A percentile compares a stretch with the other conserved stretches of the same genome.
Evolutionary conservation across 2,113 vertebrate species (phyloP).

Genomic region (Balaeniceps rex): DNA sequence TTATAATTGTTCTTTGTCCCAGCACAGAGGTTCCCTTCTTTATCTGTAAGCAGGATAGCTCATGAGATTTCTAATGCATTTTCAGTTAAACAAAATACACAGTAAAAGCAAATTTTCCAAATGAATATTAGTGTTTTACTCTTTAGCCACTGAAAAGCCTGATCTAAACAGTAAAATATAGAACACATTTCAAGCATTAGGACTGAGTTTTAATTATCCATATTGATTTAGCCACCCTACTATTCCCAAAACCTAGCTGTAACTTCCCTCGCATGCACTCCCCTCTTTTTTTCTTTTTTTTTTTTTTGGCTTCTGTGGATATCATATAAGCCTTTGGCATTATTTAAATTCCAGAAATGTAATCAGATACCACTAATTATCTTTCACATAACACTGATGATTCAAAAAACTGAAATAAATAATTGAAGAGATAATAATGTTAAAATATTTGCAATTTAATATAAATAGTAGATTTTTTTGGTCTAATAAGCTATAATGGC

Average conservation of each 20-base stretch:
- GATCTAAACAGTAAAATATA: background rate
- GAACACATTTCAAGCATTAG: background rate
- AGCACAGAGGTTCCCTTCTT: background rate
- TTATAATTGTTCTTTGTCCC: background rate
- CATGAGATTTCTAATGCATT: background rate
- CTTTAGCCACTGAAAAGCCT: background rate
- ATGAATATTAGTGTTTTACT: background rate
- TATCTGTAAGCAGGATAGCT: background rate
- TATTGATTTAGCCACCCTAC: background rate
- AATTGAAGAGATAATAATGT: background rate
- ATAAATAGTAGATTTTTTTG: background rate
- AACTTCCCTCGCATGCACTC: fast-evolving
- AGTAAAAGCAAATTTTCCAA: background rate
- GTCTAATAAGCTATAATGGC: background rate
- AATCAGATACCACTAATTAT: background rate
- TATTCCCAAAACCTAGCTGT: background rate
- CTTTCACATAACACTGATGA: background rate
- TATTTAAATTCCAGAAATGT: background rate
- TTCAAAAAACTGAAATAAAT: background rate
- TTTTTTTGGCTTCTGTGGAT: background rate
- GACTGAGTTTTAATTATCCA: background rate
- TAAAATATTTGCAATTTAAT: background rate
- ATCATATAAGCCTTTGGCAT: background rate
- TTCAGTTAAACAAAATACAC: background rate
- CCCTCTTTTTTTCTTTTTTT: background rate